A percentile compares a stretch with the other conserved stretches of the same genome.
Evolutionary conservation across 2,113 vertebrate genomes (phyloP).

Genomic region (Murina feae): DNA sequence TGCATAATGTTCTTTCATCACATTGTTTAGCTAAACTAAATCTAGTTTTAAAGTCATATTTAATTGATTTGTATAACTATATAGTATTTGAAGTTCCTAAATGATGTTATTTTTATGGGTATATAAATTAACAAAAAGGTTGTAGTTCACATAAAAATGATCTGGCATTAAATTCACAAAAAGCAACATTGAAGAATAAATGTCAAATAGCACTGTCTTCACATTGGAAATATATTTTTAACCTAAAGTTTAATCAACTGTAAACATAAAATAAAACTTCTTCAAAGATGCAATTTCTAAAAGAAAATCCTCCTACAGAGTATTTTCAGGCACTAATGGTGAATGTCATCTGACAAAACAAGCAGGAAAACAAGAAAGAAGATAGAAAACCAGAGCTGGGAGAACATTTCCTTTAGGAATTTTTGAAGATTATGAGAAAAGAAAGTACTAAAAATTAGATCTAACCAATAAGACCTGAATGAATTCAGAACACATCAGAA

Average conservation of each 20-base stretch:
- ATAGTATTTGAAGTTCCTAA: background rate
- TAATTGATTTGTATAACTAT: conserved; percentile 15
- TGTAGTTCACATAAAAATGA: background rate
- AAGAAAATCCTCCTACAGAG: background rate
- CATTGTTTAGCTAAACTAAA: conserved; percentile 21
- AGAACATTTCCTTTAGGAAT: background rate
- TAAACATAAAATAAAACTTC: background rate
- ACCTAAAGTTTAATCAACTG: background rate
- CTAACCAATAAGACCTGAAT: background rate
- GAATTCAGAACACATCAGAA: background rate
- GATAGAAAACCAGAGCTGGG: background rate
- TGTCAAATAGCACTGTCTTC: background rate
- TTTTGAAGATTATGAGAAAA: background rate
- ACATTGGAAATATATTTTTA: background rate
- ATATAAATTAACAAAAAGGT: background rate
- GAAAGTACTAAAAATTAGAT: background rate
- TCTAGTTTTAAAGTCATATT: conserved; percentile 40
- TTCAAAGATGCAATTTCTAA: background rate
- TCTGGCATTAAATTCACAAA: background rate
- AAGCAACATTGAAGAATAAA: background rate
- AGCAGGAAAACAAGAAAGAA: background rate
- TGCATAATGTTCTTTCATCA: background rate
- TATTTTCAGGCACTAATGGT: background rate
- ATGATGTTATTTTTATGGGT: background rate
- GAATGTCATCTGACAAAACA: background rate